Evolutionary conservation across 2,113 vertebrate species (phyloP).

Genomic region (Talpa occidentalis): DNA sequence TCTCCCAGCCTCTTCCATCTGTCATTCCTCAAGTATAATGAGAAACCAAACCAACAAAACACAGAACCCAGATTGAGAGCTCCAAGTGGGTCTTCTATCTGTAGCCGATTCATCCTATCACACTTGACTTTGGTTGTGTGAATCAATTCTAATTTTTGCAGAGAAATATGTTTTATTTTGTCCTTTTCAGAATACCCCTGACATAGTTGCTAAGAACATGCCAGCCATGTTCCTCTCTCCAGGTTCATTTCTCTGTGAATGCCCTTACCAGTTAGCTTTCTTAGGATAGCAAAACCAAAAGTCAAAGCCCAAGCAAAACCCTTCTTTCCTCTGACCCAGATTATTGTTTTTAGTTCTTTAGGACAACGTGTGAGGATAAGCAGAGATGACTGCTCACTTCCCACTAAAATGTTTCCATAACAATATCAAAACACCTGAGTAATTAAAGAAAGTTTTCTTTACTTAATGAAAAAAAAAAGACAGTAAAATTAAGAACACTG

Average conservation of each 20-base stretch:
- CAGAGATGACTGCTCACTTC: not conserved
- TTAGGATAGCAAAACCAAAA: not conserved
- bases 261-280: not conserved
- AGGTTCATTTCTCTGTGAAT: not conserved
- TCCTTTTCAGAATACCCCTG: not conserved
- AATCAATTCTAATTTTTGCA: constrained; percentile 26
- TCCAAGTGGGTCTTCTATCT: not conserved
- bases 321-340: not conserved
- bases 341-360: not conserved
- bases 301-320: not conserved
- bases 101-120: not conserved
- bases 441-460: not conserved
- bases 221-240: not conserved
- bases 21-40: not conserved
- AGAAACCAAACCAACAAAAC: constrained; percentile 8
- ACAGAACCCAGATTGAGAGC: not conserved
- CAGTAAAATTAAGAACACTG: not conserved
- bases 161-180: not conserved
- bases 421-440: not conserved
- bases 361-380: not conserved
- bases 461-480: constrained; percentile 15
- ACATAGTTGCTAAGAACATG: not conserved
- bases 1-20: not conserved
- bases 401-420: not conserved
- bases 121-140: not conserved